These are phyloP conservation scores for Eudemis profundana DNA, from an alignment of 2,888 invertebrate species.

Conservation along the genomic window DNA sequence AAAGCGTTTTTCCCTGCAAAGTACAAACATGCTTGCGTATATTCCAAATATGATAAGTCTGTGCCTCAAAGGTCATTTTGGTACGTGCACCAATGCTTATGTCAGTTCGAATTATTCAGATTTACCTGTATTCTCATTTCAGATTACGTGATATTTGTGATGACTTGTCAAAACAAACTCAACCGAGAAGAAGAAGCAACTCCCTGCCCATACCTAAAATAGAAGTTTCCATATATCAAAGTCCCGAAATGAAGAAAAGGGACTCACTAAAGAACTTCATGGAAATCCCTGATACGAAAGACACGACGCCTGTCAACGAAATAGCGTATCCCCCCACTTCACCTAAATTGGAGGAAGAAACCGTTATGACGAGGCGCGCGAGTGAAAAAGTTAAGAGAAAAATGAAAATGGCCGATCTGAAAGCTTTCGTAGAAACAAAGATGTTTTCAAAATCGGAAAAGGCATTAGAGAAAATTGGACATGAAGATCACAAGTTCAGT, in stretches of 20 bases:
- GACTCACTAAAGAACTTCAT: slow-evolving; percentile 90
- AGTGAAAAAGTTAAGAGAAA: slow-evolving; percentile 94
- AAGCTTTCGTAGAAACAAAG: slow-evolving; percentile 96
- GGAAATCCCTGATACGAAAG: slow-evolving; percentile 90
- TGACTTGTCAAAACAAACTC: slow-evolving; percentile 90
- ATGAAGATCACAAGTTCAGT: slow-evolving; percentile 88
- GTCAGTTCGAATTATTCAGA: too few species aligned
- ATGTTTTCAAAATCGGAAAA: slow-evolving; percentile 96
- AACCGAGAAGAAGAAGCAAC: slow-evolving; percentile 94
- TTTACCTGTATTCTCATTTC: slow-evolving; percentile 47
- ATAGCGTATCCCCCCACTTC: slow-evolving; percentile 63
- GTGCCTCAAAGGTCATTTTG: too few species aligned
- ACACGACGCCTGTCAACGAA: slow-evolving; percentile 87
- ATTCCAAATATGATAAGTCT: too few species aligned
- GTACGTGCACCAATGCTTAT: too few species aligned
- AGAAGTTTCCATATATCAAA: slow-evolving; percentile 94
- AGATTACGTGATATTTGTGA: slow-evolving; percentile 95
- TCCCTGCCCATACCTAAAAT: slow-evolving; percentile 97
- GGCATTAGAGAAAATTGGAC: slow-evolving; percentile 94
- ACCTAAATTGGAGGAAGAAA: slow-evolving; percentile 74
- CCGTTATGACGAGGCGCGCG: slow-evolving; percentile 84
- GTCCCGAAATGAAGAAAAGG: slow-evolving; percentile 88
- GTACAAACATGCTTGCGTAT: too few species aligned
- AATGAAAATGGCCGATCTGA: slow-evolving; percentile 96
- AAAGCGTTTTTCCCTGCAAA: too few species aligned